These are phyloP conservation scores for Vireo altiloquus DNA, from an alignment of 2,113 vertebrate genomes.

Conservation along the genomic window DNA sequence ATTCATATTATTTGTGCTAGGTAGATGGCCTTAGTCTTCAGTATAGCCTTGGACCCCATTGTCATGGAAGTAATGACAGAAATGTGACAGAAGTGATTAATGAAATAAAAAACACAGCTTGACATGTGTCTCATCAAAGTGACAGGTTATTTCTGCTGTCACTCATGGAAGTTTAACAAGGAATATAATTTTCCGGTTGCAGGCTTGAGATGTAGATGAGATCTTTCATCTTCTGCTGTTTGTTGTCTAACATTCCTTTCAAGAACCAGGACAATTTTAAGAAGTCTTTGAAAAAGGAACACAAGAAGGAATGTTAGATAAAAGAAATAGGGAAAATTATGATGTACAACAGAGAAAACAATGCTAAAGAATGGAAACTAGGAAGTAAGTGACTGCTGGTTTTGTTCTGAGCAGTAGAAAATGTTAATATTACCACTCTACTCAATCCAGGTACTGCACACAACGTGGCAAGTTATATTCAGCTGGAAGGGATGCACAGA, in stretches of 20 bases:
- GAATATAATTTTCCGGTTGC: neutral
- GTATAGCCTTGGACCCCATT: neutral
- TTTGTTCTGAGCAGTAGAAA: neutral
- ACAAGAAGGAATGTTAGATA: neutral
- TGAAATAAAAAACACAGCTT: neutral
- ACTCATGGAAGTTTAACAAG: neutral
- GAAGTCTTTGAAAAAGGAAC: neutral
- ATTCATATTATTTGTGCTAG: neutral
- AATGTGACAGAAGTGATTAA: neutral
- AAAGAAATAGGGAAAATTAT: neutral
- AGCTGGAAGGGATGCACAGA: neutral
- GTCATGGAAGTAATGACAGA: neutral
- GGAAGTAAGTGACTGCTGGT: neutral
- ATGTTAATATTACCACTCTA: neutral
- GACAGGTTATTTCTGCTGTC: slow-evolving; percentile 2
- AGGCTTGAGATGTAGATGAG: neutral
- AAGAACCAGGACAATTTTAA: neutral
- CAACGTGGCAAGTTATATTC: fast-evolving
- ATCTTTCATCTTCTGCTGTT: neutral
- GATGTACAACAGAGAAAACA: neutral
- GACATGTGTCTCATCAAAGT: neutral
- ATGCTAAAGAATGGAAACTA: neutral
- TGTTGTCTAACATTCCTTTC: neutral
- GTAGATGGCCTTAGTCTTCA: neutral
- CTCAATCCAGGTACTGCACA: neutral